A percentile compares a stretch with the other conserved stretches of the same genome.
phyloP scores from a whole-genome alignment of 2,113 vertebrate species.

The Hyperoodon ampullatus region DNA sequence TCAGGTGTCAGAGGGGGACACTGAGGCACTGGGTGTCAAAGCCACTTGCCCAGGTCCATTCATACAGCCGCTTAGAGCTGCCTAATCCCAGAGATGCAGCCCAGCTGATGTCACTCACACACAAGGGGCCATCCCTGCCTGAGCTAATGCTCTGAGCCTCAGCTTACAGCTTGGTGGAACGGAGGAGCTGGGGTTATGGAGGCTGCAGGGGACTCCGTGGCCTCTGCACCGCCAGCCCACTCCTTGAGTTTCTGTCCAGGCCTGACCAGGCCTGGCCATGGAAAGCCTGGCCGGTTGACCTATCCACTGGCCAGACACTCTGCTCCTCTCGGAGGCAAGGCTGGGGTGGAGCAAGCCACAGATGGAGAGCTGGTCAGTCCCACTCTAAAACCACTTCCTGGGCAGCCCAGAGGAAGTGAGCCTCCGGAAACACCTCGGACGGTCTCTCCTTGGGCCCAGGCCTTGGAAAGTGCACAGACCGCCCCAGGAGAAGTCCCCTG shows the following conservation, averaged over 20 bases:
- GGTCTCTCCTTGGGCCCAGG: constrained; percentile 27
- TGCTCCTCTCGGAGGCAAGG: constrained; percentile 33
- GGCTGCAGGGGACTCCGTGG: background rate
- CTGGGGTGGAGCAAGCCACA: background rate
- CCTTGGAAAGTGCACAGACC: background rate
- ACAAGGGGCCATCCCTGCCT: background rate
- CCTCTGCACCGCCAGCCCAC: background rate
- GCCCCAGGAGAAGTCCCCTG: background rate
- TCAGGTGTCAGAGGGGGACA: background rate
- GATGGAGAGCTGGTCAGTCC: constrained; percentile 64
- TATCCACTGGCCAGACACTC: background rate
- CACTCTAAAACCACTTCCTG: constrained; percentile 78
- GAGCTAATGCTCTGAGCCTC: background rate
- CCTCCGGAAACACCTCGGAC: constrained; percentile 63
- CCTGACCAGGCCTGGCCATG: background rate
- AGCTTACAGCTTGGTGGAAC: background rate
- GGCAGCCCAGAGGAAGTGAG: constrained; percentile 74
- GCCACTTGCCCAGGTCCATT: background rate
- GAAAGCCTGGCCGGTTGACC: background rate
- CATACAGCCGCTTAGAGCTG: background rate
- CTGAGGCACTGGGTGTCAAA: background rate
- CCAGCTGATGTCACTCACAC: background rate
- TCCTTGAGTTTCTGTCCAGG: background rate
- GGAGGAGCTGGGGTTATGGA: background rate
- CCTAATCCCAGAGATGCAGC: background rate